Conservation (phyloP, 2,888 invertebrate species). For the Stenodema calcarata region DNA sequence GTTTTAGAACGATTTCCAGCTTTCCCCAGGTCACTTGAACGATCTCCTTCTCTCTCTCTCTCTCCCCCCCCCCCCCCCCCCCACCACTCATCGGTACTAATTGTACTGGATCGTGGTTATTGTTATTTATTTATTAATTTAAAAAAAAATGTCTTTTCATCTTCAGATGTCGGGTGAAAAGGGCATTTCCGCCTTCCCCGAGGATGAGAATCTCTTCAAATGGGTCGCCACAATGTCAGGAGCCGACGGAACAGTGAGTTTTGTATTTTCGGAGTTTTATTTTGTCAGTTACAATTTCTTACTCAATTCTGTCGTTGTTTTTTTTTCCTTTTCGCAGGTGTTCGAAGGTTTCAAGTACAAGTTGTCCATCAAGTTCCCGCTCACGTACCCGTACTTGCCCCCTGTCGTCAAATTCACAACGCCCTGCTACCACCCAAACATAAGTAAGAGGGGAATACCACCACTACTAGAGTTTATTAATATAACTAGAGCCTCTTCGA, state of each 20-base stretch:
- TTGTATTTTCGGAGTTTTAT: background rate
- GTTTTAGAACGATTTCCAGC: no score
- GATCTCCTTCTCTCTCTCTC: no score
- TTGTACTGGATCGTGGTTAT: no score
- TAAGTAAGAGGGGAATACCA: constrained; percentile 63
- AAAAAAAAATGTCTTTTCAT: no score
- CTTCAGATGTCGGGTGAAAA: constrained; percentile 78
- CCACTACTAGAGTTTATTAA: no score
- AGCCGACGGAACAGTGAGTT: constrained; percentile 79
- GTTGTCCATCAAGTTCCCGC: constrained; percentile 88
- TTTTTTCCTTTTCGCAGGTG: constrained; percentile 63
- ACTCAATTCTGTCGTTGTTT: no score
- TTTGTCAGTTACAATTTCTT: no score
- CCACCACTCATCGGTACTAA: no score
- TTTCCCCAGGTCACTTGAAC: no score
- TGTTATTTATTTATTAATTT: no score
- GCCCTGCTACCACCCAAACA: constrained; percentile 95
- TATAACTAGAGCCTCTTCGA: no score
- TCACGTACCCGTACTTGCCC: constrained; percentile 92
- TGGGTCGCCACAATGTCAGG: constrained; percentile 97
- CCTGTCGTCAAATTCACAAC: constrained; percentile 78
- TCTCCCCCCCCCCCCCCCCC: no score
- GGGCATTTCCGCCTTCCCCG: constrained; percentile 94
- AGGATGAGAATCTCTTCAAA: constrained; percentile 93
- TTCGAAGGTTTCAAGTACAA: constrained; percentile 90